phyloP scores from a whole-genome alignment of 2,113 vertebrate genomes.

The Cephalopholis sonnerati region DNA sequence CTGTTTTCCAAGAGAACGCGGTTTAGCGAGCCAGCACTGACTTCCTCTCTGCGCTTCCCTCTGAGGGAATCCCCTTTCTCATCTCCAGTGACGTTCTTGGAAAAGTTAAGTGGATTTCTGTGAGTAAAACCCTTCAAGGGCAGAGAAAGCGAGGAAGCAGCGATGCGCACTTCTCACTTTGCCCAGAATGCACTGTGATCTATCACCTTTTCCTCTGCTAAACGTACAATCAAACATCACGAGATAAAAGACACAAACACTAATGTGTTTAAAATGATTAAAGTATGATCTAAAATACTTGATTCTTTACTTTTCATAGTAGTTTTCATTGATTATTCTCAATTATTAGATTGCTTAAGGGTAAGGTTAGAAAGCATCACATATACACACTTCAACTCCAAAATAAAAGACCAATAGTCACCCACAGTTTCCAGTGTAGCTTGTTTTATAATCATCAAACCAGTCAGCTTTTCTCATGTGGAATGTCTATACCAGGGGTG shows the following conservation, averaged over 20 bases:
- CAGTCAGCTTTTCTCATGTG: not conserved
- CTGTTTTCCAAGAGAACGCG: not conserved
- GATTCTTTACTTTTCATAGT: not conserved
- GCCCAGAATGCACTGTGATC: not conserved
- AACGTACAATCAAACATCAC: not conserved
- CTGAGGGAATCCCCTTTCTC: slow-evolving; percentile 20
- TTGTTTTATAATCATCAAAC: not conserved
- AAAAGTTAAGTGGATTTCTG: slow-evolving; percentile 36
- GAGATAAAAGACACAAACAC: not conserved
- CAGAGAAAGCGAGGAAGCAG: not conserved
- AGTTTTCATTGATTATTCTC: not conserved
- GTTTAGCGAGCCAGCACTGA: not conserved
- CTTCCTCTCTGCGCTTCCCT: slow-evolving; percentile 27
- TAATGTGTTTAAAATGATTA: not conserved
- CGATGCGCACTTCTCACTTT: not conserved
- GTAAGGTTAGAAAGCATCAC: not conserved
- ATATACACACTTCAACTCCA: not conserved
- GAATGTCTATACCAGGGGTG: too few species aligned
- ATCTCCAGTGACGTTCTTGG: not conserved
- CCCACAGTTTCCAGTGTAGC: not conserved
- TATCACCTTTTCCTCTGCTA: not conserved
- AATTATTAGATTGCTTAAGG: not conserved
- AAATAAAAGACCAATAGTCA: not conserved
- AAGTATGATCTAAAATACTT: not conserved
- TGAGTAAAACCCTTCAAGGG: not conserved